Conservation (phyloP, 2,888 invertebrate species). For the Clitarchus hookeri region DNA sequence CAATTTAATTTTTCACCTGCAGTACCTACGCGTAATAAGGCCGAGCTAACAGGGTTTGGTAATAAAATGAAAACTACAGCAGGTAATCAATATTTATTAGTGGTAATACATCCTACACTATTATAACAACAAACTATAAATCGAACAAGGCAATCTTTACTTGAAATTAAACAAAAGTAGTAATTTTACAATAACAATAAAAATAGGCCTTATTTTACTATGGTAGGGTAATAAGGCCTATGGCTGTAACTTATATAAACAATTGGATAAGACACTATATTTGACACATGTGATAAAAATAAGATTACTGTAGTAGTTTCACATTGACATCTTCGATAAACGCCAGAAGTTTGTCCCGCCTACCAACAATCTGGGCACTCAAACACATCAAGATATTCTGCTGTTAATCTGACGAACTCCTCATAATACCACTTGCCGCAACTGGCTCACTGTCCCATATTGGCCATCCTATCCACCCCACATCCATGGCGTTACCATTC, state of each 20-base stretch:
- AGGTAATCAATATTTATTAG: background rate
- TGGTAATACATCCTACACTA: background rate
- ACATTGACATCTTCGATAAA: background rate
- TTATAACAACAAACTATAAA: background rate
- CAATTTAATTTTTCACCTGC: no score
- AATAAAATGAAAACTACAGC: conserved; percentile 1
- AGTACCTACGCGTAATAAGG: background rate
- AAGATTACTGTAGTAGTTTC: background rate
- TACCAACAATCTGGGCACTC: background rate
- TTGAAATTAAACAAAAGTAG: background rate
- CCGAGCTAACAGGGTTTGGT: background rate
- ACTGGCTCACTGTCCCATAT: background rate
- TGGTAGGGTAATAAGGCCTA: background rate
- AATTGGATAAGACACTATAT: background rate
- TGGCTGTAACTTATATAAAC: background rate
- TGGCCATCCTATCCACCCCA: background rate
- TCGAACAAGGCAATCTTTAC: background rate
- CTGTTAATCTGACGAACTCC: background rate
- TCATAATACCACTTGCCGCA: background rate
- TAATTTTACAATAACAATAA: background rate
- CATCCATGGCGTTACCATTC: background rate
- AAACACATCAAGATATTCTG: background rate
- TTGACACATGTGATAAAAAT: background rate
- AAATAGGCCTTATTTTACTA: background rate
- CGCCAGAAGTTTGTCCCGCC: background rate